These are phyloP conservation scores for Chelonus insularis DNA, from an alignment of 1,140 invertebrate species.

Conservation along the genomic window DNA sequence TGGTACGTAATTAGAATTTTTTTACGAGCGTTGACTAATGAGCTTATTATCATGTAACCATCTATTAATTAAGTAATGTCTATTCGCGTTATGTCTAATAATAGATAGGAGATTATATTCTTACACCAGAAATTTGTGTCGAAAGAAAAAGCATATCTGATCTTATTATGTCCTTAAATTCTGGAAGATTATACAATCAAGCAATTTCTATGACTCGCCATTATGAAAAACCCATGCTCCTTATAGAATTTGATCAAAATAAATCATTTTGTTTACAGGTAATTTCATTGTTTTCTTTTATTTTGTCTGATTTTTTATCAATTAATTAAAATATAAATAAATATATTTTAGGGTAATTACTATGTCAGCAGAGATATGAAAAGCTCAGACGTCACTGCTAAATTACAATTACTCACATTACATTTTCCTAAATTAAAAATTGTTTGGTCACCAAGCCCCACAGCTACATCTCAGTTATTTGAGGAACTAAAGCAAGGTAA, in stretches of 20 bases:
- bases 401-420: constrained; percentile 88
- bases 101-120: constrained; percentile 97
- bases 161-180: constrained; percentile 93
- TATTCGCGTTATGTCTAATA: too few relatives aligned
- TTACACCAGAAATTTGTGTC: constrained; percentile 94
- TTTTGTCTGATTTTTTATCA: constrained; percentile 12
- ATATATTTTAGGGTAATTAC: constrained; percentile 65
- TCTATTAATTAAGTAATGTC: too few relatives aligned
- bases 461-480: constrained; percentile 93
- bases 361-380: constrained; percentile 77
- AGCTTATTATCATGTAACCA: too few relatives aligned
- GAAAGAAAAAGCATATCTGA: constrained; percentile 98
- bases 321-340: background rate
- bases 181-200: constrained; percentile 94
- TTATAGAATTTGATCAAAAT: constrained; percentile 96
- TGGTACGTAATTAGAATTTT: constrained; percentile 61
- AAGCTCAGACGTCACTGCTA: constrained; percentile 77
- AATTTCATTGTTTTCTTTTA: constrained; percentile 31
- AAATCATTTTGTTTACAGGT: constrained; percentile 89
- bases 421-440: constrained; percentile 91
- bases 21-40: background rate
- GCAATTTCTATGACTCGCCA: constrained; percentile 86
- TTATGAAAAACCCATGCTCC: constrained; percentile 86
- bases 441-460: constrained; percentile 94
- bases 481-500: constrained; percentile 83